phyloP scores from a whole-genome alignment of 2,797 vertebrate species.

The Fistularia tabacaria region DNA sequence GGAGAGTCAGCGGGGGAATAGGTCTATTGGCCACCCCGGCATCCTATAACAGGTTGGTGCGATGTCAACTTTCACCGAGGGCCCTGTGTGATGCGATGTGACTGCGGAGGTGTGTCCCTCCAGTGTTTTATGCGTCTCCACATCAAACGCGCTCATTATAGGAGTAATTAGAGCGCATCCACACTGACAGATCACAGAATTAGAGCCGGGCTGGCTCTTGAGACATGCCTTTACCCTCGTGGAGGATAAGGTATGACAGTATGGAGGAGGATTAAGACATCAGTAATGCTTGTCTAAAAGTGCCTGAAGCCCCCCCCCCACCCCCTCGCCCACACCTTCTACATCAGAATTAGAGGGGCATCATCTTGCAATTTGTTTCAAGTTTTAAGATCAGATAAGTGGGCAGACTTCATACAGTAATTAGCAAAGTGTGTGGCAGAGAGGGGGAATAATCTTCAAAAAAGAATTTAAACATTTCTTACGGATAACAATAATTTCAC shows the following conservation, averaged over 20 bases:
- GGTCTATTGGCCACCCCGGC: constrained; percentile 22
- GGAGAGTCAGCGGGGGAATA: constrained; percentile 33
- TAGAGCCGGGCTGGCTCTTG: constrained; percentile 37
- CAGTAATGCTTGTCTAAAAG: neutral
- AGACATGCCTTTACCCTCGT: constrained; percentile 26
- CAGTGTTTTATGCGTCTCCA: constrained; percentile 42
- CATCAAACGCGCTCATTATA: constrained; percentile 56
- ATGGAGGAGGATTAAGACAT: constrained; percentile 1
- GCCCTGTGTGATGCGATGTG: constrained; percentile 1
- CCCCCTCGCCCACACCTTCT: neutral
- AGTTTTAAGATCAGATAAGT: neutral
- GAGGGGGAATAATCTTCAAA: too few species aligned
- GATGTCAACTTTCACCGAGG: constrained; percentile 16
- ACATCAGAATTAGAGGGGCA: neutral
- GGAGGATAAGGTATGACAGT: constrained; percentile 5
- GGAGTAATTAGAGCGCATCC: constrained; percentile 61
- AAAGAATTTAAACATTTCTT: too few species aligned
- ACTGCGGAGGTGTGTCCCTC: constrained; percentile 36
- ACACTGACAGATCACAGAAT: constrained; percentile 33
- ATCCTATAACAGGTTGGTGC: constrained; percentile 34
- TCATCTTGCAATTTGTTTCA: neutral
- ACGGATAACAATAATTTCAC: too few species aligned
- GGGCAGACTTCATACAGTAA: too few species aligned
- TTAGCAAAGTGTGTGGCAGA: too few species aligned
- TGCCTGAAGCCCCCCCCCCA: neutral